phyloP scores from a whole-genome alignment of 1,140 invertebrate species.

The Drosophila orosa region DNA sequence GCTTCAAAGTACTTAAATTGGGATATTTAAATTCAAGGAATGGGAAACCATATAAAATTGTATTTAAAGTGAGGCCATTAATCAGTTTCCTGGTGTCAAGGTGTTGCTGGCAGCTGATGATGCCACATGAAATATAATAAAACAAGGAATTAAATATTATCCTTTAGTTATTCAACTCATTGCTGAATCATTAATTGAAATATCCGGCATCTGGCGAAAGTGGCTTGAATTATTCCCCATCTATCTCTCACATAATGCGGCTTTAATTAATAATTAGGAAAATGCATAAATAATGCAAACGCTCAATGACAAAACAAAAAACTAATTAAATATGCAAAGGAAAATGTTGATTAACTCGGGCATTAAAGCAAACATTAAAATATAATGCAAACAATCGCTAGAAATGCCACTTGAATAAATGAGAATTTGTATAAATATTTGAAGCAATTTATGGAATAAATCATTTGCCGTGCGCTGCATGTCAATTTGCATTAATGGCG shows the following conservation, averaged over 20 bases:
- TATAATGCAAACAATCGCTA: constrained; percentile 5
- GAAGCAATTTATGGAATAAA: constrained; percentile 58
- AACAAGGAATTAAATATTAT: neutral
- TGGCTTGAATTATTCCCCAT: constrained; percentile 17
- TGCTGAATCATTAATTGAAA: constrained; percentile 27
- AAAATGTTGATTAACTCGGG: constrained; percentile 23
- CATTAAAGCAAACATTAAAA: constrained; percentile 16
- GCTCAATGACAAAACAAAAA: constrained; percentile 21
- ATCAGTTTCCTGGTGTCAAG: constrained; percentile 12
- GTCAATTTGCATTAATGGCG: constrained; percentile 62
- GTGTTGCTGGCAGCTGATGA: constrained; percentile 17
- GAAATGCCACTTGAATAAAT: constrained; percentile 30
- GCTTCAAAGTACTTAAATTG: neutral
- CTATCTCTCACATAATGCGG: constrained; percentile 5
- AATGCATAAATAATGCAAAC: constrained; percentile 46
- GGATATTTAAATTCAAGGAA: neutral
- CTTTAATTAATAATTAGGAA: constrained; percentile 41
- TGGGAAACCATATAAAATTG: neutral
- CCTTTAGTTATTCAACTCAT: constrained; percentile 31
- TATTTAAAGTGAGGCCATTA: neutral
- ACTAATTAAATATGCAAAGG: constrained; percentile 59
- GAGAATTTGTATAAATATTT: constrained; percentile 48
- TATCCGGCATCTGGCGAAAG: neutral
- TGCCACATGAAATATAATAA: neutral
- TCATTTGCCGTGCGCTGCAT: constrained; percentile 53